phyloP scores from a whole-genome alignment of 2,797 vertebrate genomes.

The Squalus acanthias region DNA sequence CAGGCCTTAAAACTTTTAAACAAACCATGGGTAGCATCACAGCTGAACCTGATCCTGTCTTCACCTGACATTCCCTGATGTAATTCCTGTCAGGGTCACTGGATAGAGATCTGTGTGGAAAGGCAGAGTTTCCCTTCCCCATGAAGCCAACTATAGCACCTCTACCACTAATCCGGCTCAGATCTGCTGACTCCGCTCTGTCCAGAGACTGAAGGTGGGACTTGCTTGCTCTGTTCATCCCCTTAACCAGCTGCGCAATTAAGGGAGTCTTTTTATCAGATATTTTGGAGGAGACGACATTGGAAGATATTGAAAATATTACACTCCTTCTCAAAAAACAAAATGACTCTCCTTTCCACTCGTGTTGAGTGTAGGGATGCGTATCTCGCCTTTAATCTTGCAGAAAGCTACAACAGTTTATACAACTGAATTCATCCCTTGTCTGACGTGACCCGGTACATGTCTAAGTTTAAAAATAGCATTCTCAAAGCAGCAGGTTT shows the following conservation, averaged over 20 bases:
- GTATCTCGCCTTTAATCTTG: neutral
- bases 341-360: too few relatives aligned
- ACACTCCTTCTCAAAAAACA: neutral
- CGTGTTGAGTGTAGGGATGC: neutral
- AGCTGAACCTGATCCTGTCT: neutral
- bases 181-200: too few relatives aligned
- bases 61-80: neutral
- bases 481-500: slow-evolving; percentile 1
- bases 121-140: neutral
- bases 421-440: neutral
- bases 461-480: neutral
- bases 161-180: too few relatives aligned
- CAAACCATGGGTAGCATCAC: neutral
- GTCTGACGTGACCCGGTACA: neutral
- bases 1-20: neutral
- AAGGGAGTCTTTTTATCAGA: too few relatives aligned
- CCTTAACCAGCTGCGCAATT: too few relatives aligned
- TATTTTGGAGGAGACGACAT: too few relatives aligned
- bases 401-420: neutral
- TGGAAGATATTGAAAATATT: neutral
- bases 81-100: neutral
- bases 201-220: too few relatives aligned
- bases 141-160: too few relatives aligned
- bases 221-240: too few relatives aligned
- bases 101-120: neutral